Evolutionary conservation across 2,888 invertebrate species (phyloP).

Genomic region (Euproctis similis): DNA sequence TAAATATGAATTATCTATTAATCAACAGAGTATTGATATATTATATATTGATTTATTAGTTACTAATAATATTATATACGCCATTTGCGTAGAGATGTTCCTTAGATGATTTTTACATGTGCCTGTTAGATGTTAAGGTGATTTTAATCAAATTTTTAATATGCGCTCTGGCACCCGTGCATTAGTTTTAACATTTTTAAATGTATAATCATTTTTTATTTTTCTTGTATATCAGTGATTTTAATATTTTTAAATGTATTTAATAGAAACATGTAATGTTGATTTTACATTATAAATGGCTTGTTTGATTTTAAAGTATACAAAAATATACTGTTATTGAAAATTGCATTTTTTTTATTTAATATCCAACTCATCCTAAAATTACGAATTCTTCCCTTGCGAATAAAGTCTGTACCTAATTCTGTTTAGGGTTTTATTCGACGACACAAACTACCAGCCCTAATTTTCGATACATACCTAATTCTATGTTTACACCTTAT

Average conservation of each 20-base stretch:
- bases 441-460: too few relatives aligned
- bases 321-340: conserved; percentile 32
- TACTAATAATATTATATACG: conserved; percentile 24
- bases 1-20: too few relatives aligned
- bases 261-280: conserved; percentile 35
- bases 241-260: conserved; percentile 38
- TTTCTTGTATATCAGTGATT: conserved; percentile 41
- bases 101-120: conserved; percentile 40
- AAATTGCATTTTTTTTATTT: conserved; percentile 4
- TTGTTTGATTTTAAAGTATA: conserved; percentile 49
- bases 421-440: too few relatives aligned
- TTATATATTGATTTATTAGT: not conserved
- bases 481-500: too few relatives aligned
- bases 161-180: conserved; percentile 24
- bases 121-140: conserved; percentile 35
- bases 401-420: too few relatives aligned
- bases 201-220: conserved; percentile 18
- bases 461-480: too few relatives aligned
- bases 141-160: conserved; percentile 50
- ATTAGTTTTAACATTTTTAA: conserved; percentile 28
- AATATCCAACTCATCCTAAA: too few relatives aligned
- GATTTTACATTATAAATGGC: conserved; percentile 45
- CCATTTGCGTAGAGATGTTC: conserved; percentile 46
- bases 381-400: too few relatives aligned
- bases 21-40: too few relatives aligned